Base-by-base conservation (phyloP, 2,113 vertebrate genomes). In the Chroicocephalus ridibundus region DNA sequence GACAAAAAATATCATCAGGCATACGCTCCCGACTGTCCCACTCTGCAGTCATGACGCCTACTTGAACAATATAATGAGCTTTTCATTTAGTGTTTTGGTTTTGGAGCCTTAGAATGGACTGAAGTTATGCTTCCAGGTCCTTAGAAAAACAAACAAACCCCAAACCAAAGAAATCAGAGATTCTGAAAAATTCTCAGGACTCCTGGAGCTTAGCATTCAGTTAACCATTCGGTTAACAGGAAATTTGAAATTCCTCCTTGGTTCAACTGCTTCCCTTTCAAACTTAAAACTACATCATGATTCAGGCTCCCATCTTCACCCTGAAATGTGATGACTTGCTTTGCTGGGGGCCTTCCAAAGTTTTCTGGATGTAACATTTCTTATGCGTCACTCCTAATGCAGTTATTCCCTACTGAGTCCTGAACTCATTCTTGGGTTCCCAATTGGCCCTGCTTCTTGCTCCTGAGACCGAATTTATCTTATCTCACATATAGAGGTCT, bases 201-300 rank as follows among this genome's bases (percentile, higher is more conserved):
- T 84, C 55, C 32, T 75, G 78, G 36, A 95, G 60, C 49, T 88
- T 85, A 94, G 44, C 66, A 61, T 76, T 82, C 7, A 2, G 34
- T 88, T 90, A 88, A 76, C 47, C 49, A 72, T 86, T 71, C 6
- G 1, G 47, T 79, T 86, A 92, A 90, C 58, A 94, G 78, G 58
- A 94, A 89, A 94, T 77, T 6, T 71, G 46, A 93, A 91, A 66
- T 90, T 94, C 70, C 68, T 94, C 25, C 54, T 93, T 95, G 40
- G 34, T 91, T 88, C 66, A 38, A 3, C 54, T 93, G 40, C 38
- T 84, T 93, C 44, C 83, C 26, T 69, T 84, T 90, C 47, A 77
- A 38, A 52, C 31, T 93, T 62, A 87, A 80, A 95, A 79, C 44
- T 76, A 64, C 78, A 85, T 27, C 5, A 47, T 84, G 71, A 69